Evolutionary conservation across 2,113 vertebrate genomes (phyloP).

Genomic region (Leptobrachium leishanense): DNA sequence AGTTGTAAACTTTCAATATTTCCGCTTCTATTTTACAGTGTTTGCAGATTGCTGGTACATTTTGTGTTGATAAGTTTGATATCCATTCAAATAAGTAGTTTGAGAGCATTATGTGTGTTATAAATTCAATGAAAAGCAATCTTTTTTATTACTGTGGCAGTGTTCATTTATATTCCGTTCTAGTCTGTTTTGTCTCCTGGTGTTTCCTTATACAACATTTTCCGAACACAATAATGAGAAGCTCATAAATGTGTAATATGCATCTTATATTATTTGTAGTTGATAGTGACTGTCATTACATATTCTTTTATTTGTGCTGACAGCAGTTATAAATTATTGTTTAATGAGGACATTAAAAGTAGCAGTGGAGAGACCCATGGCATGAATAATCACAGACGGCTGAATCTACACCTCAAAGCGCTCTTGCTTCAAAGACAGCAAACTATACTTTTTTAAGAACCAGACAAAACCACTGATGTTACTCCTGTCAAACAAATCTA

Average conservation of each 20-base stretch:
- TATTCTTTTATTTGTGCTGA: constrained; percentile 39
- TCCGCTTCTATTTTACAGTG: background rate
- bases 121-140: constrained; percentile 25
- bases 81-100: constrained; percentile 14
- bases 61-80: constrained; percentile 2
- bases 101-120: constrained; percentile 24
- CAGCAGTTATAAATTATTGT: constrained; percentile 44
- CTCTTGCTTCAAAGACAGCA: background rate
- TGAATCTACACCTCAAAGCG: background rate
- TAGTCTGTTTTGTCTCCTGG: constrained; percentile 31
- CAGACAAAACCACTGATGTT: too few relatives aligned
- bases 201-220: constrained; percentile 29
- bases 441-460: background rate
- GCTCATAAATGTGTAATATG: constrained; percentile 48
- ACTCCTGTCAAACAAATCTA: too few relatives aligned
- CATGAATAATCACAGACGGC: background rate
- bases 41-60: background rate
- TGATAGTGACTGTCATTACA: constrained; percentile 46
- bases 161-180: constrained; percentile 27
- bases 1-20: background rate
- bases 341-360: constrained; percentile 36
- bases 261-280: constrained; percentile 42
- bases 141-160: constrained; percentile 27
- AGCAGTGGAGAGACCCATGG: background rate
- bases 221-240: constrained; percentile 39